Evolutionary conservation across 1,140 invertebrate genomes (phyloP).

Genomic region (Centruroides vittatus): DNA sequence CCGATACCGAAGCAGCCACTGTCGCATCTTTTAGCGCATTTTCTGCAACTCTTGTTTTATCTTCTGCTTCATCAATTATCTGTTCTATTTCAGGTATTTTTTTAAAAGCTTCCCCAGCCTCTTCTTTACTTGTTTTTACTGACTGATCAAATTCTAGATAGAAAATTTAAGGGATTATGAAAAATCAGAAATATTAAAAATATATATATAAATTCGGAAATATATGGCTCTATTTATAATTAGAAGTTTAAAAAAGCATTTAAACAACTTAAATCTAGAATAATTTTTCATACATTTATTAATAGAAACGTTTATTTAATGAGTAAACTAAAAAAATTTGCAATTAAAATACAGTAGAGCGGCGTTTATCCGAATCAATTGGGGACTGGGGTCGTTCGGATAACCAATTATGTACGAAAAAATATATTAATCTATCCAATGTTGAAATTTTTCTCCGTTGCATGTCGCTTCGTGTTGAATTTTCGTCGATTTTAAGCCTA

Average conservation of each 20-base stretch:
- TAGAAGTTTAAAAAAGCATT: too few species aligned
- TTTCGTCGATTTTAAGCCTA: too few species aligned
- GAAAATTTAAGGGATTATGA: constrained; percentile 7
- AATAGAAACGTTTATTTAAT: not conserved
- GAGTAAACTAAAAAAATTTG: too few species aligned
- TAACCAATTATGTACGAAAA: too few species aligned
- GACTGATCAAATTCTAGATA: constrained; percentile 68
- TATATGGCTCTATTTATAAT: constrained; percentile 1
- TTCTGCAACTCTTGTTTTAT: constrained; percentile 38
- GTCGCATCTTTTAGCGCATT: constrained; percentile 52
- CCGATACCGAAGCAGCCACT: constrained; percentile 56
- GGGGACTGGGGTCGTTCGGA: too few species aligned
- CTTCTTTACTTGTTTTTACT: constrained; percentile 58
- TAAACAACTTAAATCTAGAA: too few species aligned
- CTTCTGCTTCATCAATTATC: constrained; percentile 46
- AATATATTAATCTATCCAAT: too few species aligned
- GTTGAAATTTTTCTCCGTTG: too few species aligned
- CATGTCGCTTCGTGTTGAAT: too few species aligned
- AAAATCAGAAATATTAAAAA: constrained; percentile 10
- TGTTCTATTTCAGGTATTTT: constrained; percentile 42
- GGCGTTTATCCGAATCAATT: too few species aligned
- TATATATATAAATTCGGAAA: not conserved
- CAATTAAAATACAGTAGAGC: too few species aligned
- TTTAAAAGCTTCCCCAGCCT: constrained; percentile 50
- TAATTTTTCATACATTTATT: not conserved